These are phyloP conservation scores for Cygnus olor DNA, from an alignment of 2,797 vertebrate species.

Conservation along the genomic window DNA sequence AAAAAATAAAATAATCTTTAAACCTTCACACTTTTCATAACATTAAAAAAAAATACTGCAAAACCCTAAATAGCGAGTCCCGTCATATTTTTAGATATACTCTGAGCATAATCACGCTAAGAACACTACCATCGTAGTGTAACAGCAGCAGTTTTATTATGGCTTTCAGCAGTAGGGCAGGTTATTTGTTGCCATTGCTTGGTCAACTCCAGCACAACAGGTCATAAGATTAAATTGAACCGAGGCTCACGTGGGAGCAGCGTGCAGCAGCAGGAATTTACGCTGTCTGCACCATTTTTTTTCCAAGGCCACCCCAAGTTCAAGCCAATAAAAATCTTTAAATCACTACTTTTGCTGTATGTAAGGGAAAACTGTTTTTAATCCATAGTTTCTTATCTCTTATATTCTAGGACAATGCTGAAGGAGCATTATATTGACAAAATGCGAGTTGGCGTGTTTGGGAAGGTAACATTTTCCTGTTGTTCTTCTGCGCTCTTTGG, in stretches of 20 bases:
- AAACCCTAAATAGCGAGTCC: neutral
- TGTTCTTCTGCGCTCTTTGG: neutral
- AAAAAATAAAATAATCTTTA: neutral
- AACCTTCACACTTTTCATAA: neutral
- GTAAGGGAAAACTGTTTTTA: neutral
- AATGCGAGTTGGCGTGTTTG: constrained; percentile 90
- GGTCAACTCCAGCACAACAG: neutral
- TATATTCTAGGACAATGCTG: constrained; percentile 78
- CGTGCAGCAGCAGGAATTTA: fast-evolving
- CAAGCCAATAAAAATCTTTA: neutral
- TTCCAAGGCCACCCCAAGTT: neutral
- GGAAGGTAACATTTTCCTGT: constrained; percentile 82
- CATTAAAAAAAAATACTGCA: neutral
- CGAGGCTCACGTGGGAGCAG: neutral
- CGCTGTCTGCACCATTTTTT: neutral
- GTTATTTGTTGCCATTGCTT: neutral
- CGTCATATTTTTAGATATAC: neutral
- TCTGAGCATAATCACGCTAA: neutral
- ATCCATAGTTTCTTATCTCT: neutral
- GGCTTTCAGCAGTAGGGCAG: neutral
- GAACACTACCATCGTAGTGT: neutral
- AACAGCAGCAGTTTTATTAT: neutral
- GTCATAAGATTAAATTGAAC: neutral
- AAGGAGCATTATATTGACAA: constrained; percentile 89
- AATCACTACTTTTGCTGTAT: neutral